Evolutionary conservation across 2,888 invertebrate genomes (phyloP), one percentile per base, ranked within the genome.

Genomic region (Podabrus alpinus): DNA sequence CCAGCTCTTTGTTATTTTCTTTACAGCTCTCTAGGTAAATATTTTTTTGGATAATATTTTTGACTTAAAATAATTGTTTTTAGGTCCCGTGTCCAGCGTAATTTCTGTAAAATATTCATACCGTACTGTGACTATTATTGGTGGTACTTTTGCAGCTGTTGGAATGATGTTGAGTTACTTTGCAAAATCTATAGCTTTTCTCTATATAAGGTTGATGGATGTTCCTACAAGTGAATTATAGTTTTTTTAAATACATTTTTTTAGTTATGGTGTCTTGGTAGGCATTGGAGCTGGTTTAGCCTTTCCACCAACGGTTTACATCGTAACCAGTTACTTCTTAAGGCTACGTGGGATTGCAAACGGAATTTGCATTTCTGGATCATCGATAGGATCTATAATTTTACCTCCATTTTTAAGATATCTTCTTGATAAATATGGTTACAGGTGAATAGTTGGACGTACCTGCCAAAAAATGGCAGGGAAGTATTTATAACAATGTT

Each of bases 281-380:
- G 96, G 96, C 77, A 92, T 92, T 59, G 96, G 96, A 9, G 95
- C 95, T 1, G 96, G 96, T 0, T 87, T 96, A 9, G 93, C 95
- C 0, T 96, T 96, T 88, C 96, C 96, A 0, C 95, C 96, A 2
- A 96, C 96, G 0, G 95, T 96, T 45, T 95, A 96, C 87, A 95
- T 96, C 81, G 95, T 96, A 79, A 95, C 95, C 69, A 94, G 94
- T 75, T 96, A 96, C 88, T 96, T 96, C 87, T 92, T 94, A 61
- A 90, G 92, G 66, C 88, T 92, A 10, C 89, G 95, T 64, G 96
- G 96, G 0, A 89, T 96, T 13, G 96, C 96, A 62, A 96, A 96
- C 86, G 96, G 96, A 0, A 91, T 96, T 17, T 96, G 96, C 82
- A 95, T 96, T 88, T 95, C 95, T 0, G 96, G 96, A 15, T 95